Conservation (phyloP, 1,140 invertebrate species). For the Hetaerina americana region DNA sequence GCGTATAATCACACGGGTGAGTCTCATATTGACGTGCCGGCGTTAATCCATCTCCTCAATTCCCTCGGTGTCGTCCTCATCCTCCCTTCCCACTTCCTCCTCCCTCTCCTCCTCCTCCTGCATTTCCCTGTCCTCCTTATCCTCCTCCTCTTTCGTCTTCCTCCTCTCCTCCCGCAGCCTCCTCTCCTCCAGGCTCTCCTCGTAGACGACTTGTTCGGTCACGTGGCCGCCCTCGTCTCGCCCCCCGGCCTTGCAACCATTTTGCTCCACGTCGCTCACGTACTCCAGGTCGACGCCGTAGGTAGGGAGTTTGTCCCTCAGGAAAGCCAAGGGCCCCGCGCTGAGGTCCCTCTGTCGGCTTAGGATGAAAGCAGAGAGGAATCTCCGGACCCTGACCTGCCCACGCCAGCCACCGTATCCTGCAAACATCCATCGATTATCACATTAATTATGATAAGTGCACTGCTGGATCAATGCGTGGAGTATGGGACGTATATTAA, state of each 20-base stretch:
- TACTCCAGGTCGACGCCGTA: slow-evolving; percentile 70
- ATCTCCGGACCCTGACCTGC: slow-evolving; percentile 52
- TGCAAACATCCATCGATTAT: too few relatives aligned
- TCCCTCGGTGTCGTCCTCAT: too few relatives aligned
- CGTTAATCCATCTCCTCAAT: too few relatives aligned
- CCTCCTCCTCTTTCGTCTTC: background rate
- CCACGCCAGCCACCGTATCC: background rate
- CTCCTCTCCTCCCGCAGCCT: background rate
- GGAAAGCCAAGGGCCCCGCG: slow-evolving; percentile 42
- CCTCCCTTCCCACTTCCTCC: too few relatives aligned
- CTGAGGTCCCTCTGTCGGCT: slow-evolving; percentile 45
- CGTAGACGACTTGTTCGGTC: background rate
- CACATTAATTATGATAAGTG: too few relatives aligned
- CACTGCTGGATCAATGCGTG: too few relatives aligned
- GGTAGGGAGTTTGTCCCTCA: slow-evolving; percentile 45
- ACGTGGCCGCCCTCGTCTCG: background rate
- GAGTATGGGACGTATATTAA: too few relatives aligned
- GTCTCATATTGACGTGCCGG: too few relatives aligned
- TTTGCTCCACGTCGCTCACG: slow-evolving; percentile 66
- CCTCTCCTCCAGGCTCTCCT: background rate
- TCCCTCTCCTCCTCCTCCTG: too few relatives aligned
- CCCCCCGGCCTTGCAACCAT: slow-evolving; percentile 33
- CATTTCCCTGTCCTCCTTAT: background rate
- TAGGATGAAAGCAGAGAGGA: slow-evolving; percentile 70
- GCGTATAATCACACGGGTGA: too few relatives aligned